phyloP scores from a whole-genome alignment of 2,888 invertebrate genomes.

The Stenoptilia bipunctidactyla region DNA sequence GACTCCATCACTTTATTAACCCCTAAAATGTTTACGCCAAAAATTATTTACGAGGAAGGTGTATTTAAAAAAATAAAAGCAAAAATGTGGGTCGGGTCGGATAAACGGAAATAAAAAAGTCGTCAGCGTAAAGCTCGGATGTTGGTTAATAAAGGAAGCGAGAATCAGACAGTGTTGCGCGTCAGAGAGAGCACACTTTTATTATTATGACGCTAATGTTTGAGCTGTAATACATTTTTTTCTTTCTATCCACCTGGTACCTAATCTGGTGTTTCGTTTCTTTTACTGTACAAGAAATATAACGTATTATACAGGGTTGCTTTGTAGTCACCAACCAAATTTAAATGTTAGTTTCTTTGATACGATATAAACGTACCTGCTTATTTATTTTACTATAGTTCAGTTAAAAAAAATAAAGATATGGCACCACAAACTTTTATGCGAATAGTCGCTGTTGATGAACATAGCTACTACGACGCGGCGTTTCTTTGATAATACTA shows the following conservation, averaged over 20 bases:
- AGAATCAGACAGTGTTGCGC: constrained; percentile 35
- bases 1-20: constrained; percentile 33
- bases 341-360: too few relatives aligned
- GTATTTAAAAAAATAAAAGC: constrained; percentile 22
- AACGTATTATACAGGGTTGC: too few relatives aligned
- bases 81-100: constrained; percentile 12
- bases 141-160: constrained; percentile 53
- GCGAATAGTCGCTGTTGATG: too few relatives aligned
- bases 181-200: constrained; percentile 33
- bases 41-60: constrained; percentile 32
- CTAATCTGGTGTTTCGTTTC: too few relatives aligned
- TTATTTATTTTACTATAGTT: too few relatives aligned
- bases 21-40: constrained; percentile 40
- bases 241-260: constrained; percentile 5
- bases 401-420: too few relatives aligned
- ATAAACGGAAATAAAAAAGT: constrained; percentile 58
- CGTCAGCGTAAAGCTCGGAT: constrained; percentile 50
- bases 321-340: too few relatives aligned
- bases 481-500: too few relatives aligned
- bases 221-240: constrained; percentile 27
- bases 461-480: too few relatives aligned
- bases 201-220: constrained; percentile 55
- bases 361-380: too few relatives aligned
- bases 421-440: too few relatives aligned
- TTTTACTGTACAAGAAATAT: too few relatives aligned